phyloP scores from a whole-genome alignment of 2,113 vertebrate genomes.

The Machaerirhynchus nigripectus region DNA sequence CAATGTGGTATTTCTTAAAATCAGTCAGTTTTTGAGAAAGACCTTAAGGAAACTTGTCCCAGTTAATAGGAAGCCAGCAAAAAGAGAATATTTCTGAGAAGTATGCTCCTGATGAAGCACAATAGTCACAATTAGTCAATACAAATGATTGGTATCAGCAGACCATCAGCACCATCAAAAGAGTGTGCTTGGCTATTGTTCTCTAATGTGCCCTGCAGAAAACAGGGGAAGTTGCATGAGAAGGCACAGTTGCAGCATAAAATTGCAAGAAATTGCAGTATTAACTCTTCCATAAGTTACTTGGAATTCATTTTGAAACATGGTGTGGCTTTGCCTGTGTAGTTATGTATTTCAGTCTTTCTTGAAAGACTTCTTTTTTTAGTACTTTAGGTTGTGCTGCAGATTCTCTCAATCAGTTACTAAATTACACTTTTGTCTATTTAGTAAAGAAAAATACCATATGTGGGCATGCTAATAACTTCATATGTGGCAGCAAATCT shows the following conservation, averaged over 20 bases:
- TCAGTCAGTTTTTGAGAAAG: neutral
- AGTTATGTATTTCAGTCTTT: neutral
- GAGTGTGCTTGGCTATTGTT: neutral
- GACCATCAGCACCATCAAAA: neutral
- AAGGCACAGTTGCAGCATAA: neutral
- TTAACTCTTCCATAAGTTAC: neutral
- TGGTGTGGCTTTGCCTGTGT: neutral
- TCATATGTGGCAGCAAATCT: neutral
- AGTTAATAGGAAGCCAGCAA: neutral
- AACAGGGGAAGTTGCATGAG: neutral
- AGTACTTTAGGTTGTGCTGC: neutral
- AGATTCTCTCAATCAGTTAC: slow-evolving; percentile 20
- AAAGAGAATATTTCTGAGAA: neutral
- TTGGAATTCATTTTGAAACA: neutral
- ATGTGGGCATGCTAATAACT: neutral
- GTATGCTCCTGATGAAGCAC: neutral
- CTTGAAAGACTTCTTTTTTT: neutral
- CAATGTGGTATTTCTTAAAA: neutral
- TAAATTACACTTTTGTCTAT: slow-evolving; percentile 45
- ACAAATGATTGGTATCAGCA: neutral
- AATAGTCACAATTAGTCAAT: neutral
- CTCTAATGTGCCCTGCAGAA: neutral
- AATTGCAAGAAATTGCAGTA: neutral
- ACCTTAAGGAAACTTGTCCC: neutral
- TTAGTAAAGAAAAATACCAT: neutral